Base-by-base conservation (phyloP, 2,797 vertebrate species). In the Apogon hyalosoma region DNA sequence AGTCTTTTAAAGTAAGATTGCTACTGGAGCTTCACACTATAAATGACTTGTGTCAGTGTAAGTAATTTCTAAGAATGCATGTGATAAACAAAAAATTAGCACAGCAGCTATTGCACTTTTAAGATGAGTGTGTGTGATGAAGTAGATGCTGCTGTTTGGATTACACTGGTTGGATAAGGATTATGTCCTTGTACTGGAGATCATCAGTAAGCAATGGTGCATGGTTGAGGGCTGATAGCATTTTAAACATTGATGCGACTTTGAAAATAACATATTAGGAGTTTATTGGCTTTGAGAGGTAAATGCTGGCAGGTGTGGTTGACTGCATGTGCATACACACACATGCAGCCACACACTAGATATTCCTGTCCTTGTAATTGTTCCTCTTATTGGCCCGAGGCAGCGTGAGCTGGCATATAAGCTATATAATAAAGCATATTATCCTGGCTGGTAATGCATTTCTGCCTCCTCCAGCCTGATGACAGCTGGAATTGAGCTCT, bases 191-290 rank as follows among this genome's bases (percentile, higher is more conserved):
- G 84, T 81, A 46, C 59, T 69, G 69, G 50, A 80, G 85, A 86
- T 86, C 82, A 85, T 85, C 82, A 80, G 86, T 73, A 79, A 77
- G 85, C 87, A 80, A 73, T 33, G 70, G 81, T 81, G 84, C 85
- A 68, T 88, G 79, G 86, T 87, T 56, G 6, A 63, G 2, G 77
- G 71, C 79, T 86, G 88, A 91, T 89, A 85, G 80, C 85, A 74
- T 90, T 90, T 92, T 87, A 90, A 92, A 90, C 85, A 87, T 91
- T 87, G 81, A 91, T 89, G 87, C n/a, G 63, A 87, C 88, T 90
- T 90, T 89, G 79, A 88, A 90, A 91, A 89, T 84, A 78, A 76
- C 45, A 41, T 76, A 90, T 89, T 90, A 88, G 61, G 54, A 80
- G 63, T 88, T 83, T 91, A 90, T 88, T 88, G 87, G 86, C 75